Percentiles rank a stretch among this genome's conserved stretches.
phyloP scores from a whole-genome alignment of 2,797 vertebrate species.

The Aulostomus chinensis region DNA sequence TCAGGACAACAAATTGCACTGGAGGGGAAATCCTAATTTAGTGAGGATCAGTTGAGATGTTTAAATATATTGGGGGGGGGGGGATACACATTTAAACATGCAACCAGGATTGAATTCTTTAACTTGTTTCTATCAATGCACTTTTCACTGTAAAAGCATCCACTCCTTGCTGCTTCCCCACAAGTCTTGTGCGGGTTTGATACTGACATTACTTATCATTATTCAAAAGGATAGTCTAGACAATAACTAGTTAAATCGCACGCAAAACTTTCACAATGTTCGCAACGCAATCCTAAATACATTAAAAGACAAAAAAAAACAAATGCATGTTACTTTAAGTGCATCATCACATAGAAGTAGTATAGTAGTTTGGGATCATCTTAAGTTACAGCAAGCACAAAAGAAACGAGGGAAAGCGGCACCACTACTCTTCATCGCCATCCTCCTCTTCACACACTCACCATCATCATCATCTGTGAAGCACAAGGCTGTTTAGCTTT shows the following conservation, averaged over 20 bases:
- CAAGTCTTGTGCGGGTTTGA: not conserved
- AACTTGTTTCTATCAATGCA: slow-evolving; percentile 38
- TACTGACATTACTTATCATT: slow-evolving; percentile 4
- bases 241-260: slow-evolving; percentile 31
- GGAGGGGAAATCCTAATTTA: no score
- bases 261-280: slow-evolving; percentile 52
- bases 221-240: slow-evolving; percentile 3
- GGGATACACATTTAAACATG: no score
- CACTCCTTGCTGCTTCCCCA: slow-evolving; percentile 11
- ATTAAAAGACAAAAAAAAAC: slow-evolving; percentile 16
- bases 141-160: slow-evolving; percentile 23
- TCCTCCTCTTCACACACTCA: slow-evolving; percentile 73
- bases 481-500: slow-evolving; percentile 75
- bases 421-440: slow-evolving; percentile 74
- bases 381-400: slow-evolving; percentile 43
- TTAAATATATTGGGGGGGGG: not conserved
- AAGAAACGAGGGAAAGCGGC: slow-evolving; percentile 31
- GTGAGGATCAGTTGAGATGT: no score
- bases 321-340: slow-evolving; percentile 20
- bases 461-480: slow-evolving; percentile 73
- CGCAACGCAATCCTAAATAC: slow-evolving; percentile 21
- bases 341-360: slow-evolving; percentile 18
- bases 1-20: slow-evolving; percentile 29
- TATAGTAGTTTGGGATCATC: slow-evolving; percentile 11
- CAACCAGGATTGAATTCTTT: no score